Conservation (phyloP, 2,113 vertebrate genomes). For the Lontra canadensis region DNA sequence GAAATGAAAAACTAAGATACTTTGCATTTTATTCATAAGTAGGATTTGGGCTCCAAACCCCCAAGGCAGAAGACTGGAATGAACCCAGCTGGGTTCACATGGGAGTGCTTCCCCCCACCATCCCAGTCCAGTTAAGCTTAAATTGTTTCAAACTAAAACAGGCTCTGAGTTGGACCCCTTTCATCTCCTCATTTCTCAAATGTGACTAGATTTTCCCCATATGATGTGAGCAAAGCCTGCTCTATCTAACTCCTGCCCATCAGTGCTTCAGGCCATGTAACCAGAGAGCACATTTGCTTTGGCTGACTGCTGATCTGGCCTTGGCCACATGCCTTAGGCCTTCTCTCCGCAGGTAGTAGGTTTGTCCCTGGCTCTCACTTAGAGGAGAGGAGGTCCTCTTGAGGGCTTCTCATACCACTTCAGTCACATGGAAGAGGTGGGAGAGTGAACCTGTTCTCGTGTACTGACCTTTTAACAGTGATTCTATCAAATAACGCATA, state of each 20-base stretch:
- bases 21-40: conserved; percentile 45
- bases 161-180: background rate
- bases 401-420: background rate
- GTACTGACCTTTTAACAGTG: background rate
- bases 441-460: background rate
- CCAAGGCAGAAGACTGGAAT: background rate
- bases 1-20: background rate
- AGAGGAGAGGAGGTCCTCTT: background rate
- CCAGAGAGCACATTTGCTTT: conserved; percentile 54
- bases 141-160: conserved; percentile 29
- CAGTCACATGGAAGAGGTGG: conserved; percentile 11
- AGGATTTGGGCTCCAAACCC: background rate
- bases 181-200: background rate
- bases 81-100: background rate
- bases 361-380: conserved; percentile 5
- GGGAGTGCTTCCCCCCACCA: background rate
- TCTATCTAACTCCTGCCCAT: background rate
- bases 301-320: conserved; percentile 50
- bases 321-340: conserved; percentile 47
- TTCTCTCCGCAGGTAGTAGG: conserved; percentile 22
- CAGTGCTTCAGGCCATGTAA: background rate
- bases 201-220: background rate
- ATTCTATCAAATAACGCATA: background rate
- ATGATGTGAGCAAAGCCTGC: background rate
- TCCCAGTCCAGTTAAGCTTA: conserved; percentile 21